These are phyloP conservation scores for Ceramica pisi DNA, from an alignment of 2,888 invertebrate species.

Conservation along the genomic window DNA sequence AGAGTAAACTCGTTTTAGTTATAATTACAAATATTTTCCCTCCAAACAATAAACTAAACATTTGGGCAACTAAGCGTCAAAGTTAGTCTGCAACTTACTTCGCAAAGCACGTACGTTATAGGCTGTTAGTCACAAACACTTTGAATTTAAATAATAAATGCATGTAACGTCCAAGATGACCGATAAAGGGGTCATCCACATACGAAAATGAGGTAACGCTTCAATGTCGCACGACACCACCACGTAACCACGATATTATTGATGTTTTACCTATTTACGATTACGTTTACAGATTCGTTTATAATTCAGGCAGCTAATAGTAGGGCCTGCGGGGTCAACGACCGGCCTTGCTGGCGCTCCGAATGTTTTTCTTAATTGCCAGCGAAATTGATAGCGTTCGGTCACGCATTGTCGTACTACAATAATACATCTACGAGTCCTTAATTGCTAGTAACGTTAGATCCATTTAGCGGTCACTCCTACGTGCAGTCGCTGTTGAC, in stretches of 20 bases:
- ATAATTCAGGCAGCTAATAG: constrained; percentile 74
- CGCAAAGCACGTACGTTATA: constrained; percentile 73
- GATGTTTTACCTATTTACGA: constrained; percentile 26
- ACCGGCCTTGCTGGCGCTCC: constrained; percentile 83
- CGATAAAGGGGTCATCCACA: constrained; percentile 85
- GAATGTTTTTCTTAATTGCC: constrained; percentile 82
- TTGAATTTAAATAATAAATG: constrained; percentile 84
- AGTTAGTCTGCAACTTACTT: constrained; percentile 63
- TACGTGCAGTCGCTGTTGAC: constrained; percentile 62
- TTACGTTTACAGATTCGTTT: constrained; percentile 61
- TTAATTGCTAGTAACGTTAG: constrained; percentile 63
- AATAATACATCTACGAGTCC: constrained; percentile 61
- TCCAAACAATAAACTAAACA: constrained; percentile 23
- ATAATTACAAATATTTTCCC: constrained; percentile 38
- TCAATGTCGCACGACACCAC: constrained; percentile 63
- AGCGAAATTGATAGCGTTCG: constrained; percentile 79
- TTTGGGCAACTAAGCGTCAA: constrained; percentile 65
- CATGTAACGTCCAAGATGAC: constrained; percentile 86
- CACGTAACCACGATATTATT: constrained; percentile 55
- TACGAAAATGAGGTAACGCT: constrained; percentile 83
- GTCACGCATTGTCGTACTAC: constrained; percentile 78
- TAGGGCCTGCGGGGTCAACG: constrained; percentile 73
- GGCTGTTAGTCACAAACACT: constrained; percentile 80
- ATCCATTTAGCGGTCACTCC: constrained; percentile 75
- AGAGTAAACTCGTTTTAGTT: constrained; percentile 21